phyloP scores from a whole-genome alignment of 2,113 vertebrate species.

The Thunnus thynnus region DNA sequence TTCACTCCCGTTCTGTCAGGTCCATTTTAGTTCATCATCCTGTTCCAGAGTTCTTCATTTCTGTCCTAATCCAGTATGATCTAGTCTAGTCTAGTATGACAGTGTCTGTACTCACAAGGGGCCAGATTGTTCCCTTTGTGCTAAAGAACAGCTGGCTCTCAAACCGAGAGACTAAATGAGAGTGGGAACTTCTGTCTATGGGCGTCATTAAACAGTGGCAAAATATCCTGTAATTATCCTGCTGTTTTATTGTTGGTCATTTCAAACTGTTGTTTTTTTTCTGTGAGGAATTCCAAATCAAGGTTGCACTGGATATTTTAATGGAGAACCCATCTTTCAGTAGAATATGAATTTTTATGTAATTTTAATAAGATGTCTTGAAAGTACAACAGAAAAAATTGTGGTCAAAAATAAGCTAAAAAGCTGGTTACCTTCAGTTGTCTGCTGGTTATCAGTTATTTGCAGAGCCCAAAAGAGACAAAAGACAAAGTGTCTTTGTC shows the following conservation, averaged over 20 bases:
- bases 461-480: neutral
- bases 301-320: neutral
- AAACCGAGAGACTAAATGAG: constrained; percentile 57
- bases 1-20: neutral
- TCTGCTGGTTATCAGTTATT: constrained; percentile 31
- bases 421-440: constrained; percentile 8
- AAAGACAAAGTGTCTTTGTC: neutral
- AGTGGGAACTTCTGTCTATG: constrained; percentile 37
- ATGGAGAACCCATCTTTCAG: neutral
- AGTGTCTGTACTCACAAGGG: constrained; percentile 40
- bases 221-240: constrained; percentile 29
- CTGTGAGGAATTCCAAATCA: constrained; percentile 18
- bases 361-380: constrained; percentile 5
- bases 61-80: constrained; percentile 43
- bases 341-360: constrained; percentile 2
- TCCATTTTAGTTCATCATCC: constrained; percentile 7
- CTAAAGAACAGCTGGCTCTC: constrained; percentile 65
- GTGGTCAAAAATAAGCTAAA: neutral
- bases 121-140: constrained; percentile 51
- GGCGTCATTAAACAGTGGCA: constrained; percentile 57
- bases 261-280: constrained; percentile 9
- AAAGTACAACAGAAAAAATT: constrained; percentile 5
- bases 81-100: constrained; percentile 40
- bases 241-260: constrained; percentile 37
- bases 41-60: neutral